Conservation (phyloP, 2,797 vertebrate species). For the Furcifer pardalis region DNA sequence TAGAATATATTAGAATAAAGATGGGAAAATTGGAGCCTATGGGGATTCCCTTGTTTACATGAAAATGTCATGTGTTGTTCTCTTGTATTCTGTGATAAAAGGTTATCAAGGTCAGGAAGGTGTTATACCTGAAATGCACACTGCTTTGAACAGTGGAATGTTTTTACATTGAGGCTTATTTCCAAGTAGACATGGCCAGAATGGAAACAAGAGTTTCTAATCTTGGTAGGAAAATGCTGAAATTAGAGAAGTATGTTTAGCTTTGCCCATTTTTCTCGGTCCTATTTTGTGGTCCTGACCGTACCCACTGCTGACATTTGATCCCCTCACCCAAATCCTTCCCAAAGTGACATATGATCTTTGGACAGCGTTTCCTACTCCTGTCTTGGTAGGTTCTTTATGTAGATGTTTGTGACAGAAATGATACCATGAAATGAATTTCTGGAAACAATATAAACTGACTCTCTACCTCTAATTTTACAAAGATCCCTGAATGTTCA, state of each 20-base stretch:
- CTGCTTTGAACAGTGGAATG: neutral
- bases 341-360: neutral
- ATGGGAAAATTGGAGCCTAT: neutral
- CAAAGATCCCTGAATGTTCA: neutral
- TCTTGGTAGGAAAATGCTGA: neutral
- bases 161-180: neutral
- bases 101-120: neutral
- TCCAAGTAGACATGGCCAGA: neutral
- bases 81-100: neutral
- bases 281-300: neutral
- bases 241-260: neutral
- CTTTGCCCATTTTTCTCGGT: neutral
- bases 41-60: neutral
- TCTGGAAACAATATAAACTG: neutral
- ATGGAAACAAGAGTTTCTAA: neutral
- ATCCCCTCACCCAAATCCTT: neutral
- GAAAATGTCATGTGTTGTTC: neutral
- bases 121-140: neutral
- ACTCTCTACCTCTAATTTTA: neutral
- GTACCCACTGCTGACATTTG: no score
- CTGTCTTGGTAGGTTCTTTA: neutral
- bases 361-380: neutral
- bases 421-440: neutral
- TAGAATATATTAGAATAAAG: neutral
- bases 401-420: neutral